Percentiles rank a stretch among this genome's conserved stretches.
Conservation (phyloP, 2,888 invertebrate species). For the Salpingus planirostris region DNA sequence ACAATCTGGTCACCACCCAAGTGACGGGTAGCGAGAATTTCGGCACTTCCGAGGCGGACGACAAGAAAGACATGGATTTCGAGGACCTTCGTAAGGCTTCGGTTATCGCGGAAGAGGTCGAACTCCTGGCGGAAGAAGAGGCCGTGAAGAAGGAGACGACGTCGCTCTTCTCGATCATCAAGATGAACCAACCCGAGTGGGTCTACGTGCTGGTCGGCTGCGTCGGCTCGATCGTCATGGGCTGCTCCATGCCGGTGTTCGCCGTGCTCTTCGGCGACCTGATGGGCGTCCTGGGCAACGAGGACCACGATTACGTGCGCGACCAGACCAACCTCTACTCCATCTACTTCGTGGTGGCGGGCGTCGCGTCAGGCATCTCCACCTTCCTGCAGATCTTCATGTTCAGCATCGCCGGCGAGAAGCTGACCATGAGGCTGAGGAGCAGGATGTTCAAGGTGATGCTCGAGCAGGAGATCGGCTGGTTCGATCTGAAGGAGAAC, state of each 20-base stretch:
- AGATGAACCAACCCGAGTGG: constrained; percentile 61
- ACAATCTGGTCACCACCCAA: constrained; percentile 61
- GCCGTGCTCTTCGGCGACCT: constrained; percentile 67
- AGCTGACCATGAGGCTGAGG: constrained; percentile 64
- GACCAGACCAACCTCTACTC: constrained; percentile 52
- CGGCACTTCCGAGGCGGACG: not conserved
- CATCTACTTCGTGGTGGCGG: constrained; percentile 58
- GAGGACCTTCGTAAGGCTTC: not conserved
- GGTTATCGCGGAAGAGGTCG: constrained; percentile 9
- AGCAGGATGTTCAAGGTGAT: constrained; percentile 56
- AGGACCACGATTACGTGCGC: constrained; percentile 43
- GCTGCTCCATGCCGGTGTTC: constrained; percentile 64
- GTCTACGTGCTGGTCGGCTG: constrained; percentile 53
- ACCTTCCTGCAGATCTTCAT: constrained; percentile 50
- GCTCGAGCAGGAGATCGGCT: constrained; percentile 64
- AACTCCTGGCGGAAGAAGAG: constrained; percentile 14
- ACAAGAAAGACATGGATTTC: too few species aligned
- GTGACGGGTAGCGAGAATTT: constrained; percentile 16
- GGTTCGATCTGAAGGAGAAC: constrained; percentile 65
- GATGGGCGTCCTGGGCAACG: constrained; percentile 44
- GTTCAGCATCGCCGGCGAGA: constrained; percentile 72
- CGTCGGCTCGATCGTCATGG: constrained; percentile 54
- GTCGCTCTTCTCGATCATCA: constrained; percentile 25
- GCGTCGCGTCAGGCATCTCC: constrained; percentile 52
- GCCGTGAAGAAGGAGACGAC: constrained; percentile 14